These are phyloP conservation scores for Myotis planiceps DNA, from an alignment of 2,797 vertebrate species.

Conservation along the genomic window DNA sequence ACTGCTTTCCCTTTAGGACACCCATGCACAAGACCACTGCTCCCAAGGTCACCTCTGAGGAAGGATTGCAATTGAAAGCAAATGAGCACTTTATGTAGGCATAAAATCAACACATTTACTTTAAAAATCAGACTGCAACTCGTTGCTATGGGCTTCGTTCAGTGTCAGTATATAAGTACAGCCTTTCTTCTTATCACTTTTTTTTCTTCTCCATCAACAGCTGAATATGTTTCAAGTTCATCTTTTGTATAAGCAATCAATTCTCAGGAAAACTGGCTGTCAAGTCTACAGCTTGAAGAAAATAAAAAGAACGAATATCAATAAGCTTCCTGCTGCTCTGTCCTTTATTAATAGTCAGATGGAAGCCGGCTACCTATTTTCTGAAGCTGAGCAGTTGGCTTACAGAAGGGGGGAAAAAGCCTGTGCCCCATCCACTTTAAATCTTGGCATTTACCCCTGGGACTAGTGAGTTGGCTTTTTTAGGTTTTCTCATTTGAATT, in stretches of 20 bases:
- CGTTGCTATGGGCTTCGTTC: not conserved
- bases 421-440: not conserved
- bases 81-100: not conserved
- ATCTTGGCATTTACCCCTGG: not conserved
- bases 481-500: slow-evolving; percentile 19
- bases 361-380: slow-evolving; percentile 21
- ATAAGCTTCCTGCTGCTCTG: slow-evolving; percentile 47
- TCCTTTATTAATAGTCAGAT: slow-evolving; percentile 43
- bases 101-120: not conserved
- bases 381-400: not conserved
- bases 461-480: slow-evolving; percentile 47
- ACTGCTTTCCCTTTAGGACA: not conserved
- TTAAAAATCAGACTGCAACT: slow-evolving; percentile 23
- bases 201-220: not conserved
- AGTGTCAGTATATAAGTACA: not conserved
- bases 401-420: not conserved
- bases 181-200: slow-evolving; percentile 30
- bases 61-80: not conserved
- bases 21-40: not conserved
- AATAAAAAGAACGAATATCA: slow-evolving; percentile 56
- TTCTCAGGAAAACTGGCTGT: slow-evolving; percentile 60
- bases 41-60: not conserved
- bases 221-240: slow-evolving; percentile 43
- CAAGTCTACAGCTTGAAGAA: slow-evolving; percentile 31
- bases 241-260: slow-evolving; percentile 63